Conservation (phyloP, 2,797 vertebrate species). For the Poeciliopsis paucimaculata region DNA sequence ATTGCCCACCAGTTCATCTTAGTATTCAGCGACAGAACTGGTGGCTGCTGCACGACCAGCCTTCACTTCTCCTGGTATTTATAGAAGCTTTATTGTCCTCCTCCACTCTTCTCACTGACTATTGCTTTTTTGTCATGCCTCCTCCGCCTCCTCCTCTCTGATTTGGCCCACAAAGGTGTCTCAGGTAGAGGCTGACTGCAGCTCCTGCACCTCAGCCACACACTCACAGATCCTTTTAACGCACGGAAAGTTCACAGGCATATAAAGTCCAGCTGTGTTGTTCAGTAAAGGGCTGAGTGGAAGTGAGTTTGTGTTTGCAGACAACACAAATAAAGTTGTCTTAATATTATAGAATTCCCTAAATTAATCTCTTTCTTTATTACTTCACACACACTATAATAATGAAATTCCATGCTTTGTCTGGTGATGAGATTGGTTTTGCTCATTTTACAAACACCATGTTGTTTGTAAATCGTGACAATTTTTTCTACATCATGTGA, state of each 20-base stretch:
- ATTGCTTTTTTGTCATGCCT: slow-evolving; percentile 32
- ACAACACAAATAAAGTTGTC: neutral
- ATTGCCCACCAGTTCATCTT: slow-evolving; percentile 21
- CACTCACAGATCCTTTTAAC: slow-evolving; percentile 16
- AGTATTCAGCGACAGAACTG: slow-evolving; percentile 39
- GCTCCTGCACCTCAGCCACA: slow-evolving; percentile 14
- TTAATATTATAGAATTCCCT: neutral
- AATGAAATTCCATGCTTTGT: neutral
- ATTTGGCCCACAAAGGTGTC: slow-evolving; percentile 28
- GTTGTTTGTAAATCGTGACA: neutral
- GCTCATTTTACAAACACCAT: neutral
- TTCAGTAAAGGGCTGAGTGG: neutral
- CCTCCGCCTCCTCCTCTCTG: slow-evolving; percentile 18
- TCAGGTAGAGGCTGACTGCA: slow-evolving; percentile 44
- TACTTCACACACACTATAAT: neutral
- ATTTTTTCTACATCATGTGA: neutral
- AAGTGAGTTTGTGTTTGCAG: neutral
- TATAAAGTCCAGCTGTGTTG: neutral
- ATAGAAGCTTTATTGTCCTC: slow-evolving; percentile 63
- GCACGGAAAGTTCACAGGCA: neutral
- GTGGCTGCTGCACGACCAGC: slow-evolving; percentile 37
- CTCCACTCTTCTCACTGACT: slow-evolving; percentile 40
- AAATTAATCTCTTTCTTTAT: neutral
- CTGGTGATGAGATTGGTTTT: neutral
- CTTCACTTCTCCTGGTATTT: slow-evolving; percentile 58